A percentile compares a stretch with the other conserved stretches of the same genome.
Evolutionary conservation across 2,113 vertebrate species (phyloP).

Genomic region (Cairina moschata): DNA sequence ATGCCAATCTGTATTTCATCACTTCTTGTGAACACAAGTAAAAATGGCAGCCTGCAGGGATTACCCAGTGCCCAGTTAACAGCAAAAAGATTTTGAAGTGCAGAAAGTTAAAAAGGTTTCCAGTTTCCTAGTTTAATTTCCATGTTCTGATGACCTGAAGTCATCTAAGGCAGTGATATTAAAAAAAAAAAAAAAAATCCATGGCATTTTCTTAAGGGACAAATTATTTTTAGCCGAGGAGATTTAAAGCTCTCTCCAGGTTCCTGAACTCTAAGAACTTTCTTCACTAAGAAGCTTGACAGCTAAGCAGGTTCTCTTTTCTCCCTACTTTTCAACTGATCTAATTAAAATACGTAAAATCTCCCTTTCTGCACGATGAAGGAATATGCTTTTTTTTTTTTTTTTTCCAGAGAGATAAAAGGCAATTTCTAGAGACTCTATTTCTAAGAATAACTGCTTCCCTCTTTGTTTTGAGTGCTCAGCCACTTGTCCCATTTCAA

Average conservation of each 20-base stretch:
- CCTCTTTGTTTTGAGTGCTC: not conserved
- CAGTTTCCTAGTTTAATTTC: conserved; percentile 9
- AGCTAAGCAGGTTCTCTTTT: conserved; percentile 43
- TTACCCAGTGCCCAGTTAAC: not conserved
- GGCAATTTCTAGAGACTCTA: conserved; percentile 14
- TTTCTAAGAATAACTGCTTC: conserved; percentile 5
- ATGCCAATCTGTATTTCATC: not conserved
- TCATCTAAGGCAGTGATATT: not conserved
- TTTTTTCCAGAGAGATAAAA: not conserved
- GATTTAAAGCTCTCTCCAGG: conserved; percentile 51
- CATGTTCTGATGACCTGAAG: conserved; percentile 7
- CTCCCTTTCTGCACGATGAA: not conserved
- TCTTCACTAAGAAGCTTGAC: conserved; percentile 53
- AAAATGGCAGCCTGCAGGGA: conserved; percentile 1
- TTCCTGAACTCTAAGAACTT: conserved; percentile 58
- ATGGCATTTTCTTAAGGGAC: conserved; percentile 8
- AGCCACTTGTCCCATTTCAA: not conserved
- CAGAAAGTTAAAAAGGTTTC: not conserved
- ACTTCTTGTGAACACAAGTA: not conserved
- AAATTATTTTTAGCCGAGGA: conserved; percentile 42
- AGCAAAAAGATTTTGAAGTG: not conserved
- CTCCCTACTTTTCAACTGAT: conserved; percentile 29
- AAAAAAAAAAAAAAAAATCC: not conserved
- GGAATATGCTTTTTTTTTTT: not conserved
- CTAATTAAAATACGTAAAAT: conserved; percentile 71